These are phyloP conservation scores for Pipistrellus pipistrellus DNA, from an alignment of 2,797 vertebrate species.

Conservation along the genomic window DNA sequence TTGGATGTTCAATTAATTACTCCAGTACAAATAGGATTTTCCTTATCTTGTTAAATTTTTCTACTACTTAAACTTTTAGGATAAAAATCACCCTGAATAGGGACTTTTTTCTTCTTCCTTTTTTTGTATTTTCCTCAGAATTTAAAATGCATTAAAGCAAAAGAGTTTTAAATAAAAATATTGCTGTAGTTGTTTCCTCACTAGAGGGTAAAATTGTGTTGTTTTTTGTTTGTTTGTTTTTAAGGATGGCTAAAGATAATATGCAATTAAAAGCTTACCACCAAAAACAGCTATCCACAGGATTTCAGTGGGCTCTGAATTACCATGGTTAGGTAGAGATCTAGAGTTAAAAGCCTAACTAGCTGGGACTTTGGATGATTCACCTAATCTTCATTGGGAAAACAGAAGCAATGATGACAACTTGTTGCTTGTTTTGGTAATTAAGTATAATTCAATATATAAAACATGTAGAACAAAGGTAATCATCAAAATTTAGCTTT, in stretches of 20 bases:
- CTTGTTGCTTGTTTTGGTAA: background rate
- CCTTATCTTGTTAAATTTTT: background rate
- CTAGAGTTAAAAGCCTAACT: background rate
- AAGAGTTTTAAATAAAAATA: background rate
- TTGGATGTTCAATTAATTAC: background rate
- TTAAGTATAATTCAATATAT: background rate
- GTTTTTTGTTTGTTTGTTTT: background rate
- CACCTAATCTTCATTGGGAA: background rate
- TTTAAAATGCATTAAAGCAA: background rate
- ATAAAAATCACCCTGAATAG: background rate
- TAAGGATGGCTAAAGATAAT: background rate
- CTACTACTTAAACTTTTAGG: background rate
- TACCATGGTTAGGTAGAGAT: background rate
- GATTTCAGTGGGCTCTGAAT: background rate
- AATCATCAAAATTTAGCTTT: background rate
- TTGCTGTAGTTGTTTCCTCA: background rate
- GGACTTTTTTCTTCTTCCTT: background rate
- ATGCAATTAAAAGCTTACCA: background rate
- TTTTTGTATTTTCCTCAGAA: background rate
- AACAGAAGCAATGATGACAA: background rate
- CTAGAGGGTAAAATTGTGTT: background rate
- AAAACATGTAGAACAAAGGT: background rate
- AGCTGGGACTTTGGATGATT: background rate
- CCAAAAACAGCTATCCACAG: background rate
- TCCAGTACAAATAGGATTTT: background rate